Percentiles rank a stretch among this genome's conserved stretches.
Conservation (phyloP, 2,113 vertebrate species). For the Chionis minor region DNA sequence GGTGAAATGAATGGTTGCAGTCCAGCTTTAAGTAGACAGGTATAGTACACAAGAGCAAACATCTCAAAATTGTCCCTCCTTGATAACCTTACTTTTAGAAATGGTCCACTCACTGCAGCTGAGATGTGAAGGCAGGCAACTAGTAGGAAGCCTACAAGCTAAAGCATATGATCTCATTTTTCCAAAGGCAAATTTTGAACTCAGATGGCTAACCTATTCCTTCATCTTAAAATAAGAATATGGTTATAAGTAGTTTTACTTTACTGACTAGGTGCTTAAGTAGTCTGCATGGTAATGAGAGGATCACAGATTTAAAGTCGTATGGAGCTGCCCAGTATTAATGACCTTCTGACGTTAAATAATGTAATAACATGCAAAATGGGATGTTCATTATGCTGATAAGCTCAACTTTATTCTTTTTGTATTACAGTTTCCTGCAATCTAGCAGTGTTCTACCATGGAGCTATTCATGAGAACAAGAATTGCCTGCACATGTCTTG, state of each 20-base stretch:
- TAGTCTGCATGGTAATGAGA: neutral
- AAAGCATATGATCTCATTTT: neutral
- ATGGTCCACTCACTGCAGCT: neutral
- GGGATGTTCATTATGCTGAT: neutral
- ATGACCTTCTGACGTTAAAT: neutral
- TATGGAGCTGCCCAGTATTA: neutral
- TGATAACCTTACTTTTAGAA: neutral
- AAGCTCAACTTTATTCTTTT: neutral
- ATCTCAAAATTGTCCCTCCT: neutral
- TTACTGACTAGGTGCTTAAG: neutral
- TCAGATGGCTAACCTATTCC: neutral
- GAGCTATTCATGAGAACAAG: conserved; percentile 70
- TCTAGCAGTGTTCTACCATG: conserved; percentile 88
- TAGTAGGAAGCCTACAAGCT: neutral
- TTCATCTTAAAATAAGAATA: neutral
- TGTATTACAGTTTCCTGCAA: conserved; percentile 86
- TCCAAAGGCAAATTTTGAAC: neutral
- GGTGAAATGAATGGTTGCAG: neutral
- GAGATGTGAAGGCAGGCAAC: neutral
- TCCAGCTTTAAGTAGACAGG: neutral
- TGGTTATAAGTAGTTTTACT: neutral
- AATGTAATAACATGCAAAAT: neutral
- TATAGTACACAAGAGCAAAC: neutral
- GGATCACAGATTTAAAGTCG: neutral
- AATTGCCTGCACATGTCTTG: conserved; percentile 92